A percentile compares a stretch with the other conserved stretches of the same genome.
phyloP scores from a whole-genome alignment of 2,113 vertebrate species.

The Ciconia boyciana region DNA sequence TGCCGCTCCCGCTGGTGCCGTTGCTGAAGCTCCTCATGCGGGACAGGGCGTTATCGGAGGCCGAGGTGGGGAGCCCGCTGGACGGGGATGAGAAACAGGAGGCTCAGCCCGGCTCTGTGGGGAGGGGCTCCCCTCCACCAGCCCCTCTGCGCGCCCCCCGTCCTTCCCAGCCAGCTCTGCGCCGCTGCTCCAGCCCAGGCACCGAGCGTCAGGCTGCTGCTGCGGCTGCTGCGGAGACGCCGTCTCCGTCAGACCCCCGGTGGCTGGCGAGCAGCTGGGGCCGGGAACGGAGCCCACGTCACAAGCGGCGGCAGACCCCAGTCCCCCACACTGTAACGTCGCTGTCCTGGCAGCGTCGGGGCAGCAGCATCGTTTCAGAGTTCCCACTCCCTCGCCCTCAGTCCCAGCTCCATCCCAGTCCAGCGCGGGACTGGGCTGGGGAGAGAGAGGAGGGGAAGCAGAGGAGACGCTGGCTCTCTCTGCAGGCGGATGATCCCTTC shows the following conservation, averaged over 20 bases:
- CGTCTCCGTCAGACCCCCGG: not conserved
- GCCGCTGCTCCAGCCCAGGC: not conserved
- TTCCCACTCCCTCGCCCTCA: not conserved
- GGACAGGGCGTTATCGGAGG: conserved; percentile 80
- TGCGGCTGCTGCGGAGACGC: not conserved
- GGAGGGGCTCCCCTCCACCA: not conserved
- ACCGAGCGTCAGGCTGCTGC: not conserved
- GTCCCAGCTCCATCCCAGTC: not conserved
- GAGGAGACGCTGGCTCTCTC: not conserved
- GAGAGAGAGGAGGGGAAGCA: not conserved
- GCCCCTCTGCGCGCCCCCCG: not conserved
- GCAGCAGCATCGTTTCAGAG: not conserved
- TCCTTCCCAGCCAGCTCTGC: not conserved
- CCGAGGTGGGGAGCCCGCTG: conserved; percentile 78
- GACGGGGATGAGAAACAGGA: not conserved
- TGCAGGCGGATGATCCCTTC: not conserved
- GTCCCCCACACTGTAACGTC: accelerated
- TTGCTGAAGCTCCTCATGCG: conserved; percentile 81
- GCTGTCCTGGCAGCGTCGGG: not conserved
- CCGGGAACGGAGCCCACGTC: not conserved
- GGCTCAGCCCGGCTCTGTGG: not conserved
- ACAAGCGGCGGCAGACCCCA: not conserved
- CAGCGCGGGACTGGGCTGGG: accelerated
- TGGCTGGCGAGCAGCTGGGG: not conserved
- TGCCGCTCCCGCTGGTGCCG: conserved; percentile 64